These are phyloP conservation scores for Aurelia sp. DNA, from an alignment of 30 jellyfish, hydroid and myxozoan genomes.

Conservation along the genomic window DNA sequence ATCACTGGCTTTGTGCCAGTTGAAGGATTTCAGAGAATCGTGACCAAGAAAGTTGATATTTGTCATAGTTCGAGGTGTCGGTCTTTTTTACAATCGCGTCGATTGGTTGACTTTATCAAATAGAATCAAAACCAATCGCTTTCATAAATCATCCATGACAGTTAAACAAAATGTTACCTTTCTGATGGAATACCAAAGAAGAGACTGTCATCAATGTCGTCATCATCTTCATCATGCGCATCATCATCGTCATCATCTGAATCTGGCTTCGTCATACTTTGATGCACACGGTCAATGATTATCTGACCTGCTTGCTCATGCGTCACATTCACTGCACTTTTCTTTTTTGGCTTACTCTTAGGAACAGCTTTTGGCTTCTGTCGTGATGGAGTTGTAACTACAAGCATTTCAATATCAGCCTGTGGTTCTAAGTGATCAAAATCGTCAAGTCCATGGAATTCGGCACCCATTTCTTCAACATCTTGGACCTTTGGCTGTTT, in stretches of 20 bases:
- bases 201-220: conserved; percentile 95
- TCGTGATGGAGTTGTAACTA: conserved; percentile 22
- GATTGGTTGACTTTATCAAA: too few species aligned
- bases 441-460: conserved; percentile 17
- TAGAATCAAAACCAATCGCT: too few species aligned
- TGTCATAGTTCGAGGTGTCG: too few species aligned
- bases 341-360: conserved; percentile 13
- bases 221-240: conserved; percentile 93
- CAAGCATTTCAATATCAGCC: conserved; percentile 36
- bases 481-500: conserved; percentile 55
- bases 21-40: too few species aligned
- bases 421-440: conserved; percentile 21
- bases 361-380: conserved; percentile 12
- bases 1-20: too few species aligned
- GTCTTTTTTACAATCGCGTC: too few species aligned
- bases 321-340: neutral
- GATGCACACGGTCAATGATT: conserved; percentile 1
- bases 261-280: conserved; percentile 7
- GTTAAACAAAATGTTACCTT: neutral
- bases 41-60: too few species aligned
- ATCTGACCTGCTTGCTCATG: conserved; percentile 34
- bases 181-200: conserved; percentile 95
- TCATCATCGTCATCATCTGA: conserved; percentile 95
- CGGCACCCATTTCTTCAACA: conserved; percentile 57
- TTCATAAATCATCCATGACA: too few species aligned